Evolutionary conservation across 2,888 invertebrate genomes (phyloP), one percentile per base, ranked within the genome.

Genomic region (Spilosoma lubricipeda): DNA sequence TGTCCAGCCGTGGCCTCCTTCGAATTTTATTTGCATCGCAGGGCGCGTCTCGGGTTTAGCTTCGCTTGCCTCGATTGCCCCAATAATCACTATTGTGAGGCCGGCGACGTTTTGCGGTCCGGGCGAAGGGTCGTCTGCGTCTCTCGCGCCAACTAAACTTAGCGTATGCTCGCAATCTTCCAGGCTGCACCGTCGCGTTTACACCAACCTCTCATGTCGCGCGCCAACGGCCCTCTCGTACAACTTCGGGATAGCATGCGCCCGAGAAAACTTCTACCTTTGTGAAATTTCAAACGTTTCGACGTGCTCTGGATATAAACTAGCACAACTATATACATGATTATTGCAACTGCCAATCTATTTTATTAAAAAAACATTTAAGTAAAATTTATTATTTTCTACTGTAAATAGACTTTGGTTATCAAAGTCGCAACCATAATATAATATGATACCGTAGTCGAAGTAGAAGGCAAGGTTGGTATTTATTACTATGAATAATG

Each of bases 21-120:
- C 86, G 91, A 94, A 92, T 94, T 94, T 91, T 94, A 95, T 95
- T 95, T 95, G 94, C 94, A 94, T 94, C 92, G 90, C 90, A 91
- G 90, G 91, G 88, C 90, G 90, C 90, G 91, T 90, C 90, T 90
- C 87, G 90, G 89, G 88, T 85, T 80, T 77, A 85, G 85, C 85
- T 87, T 85, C 85, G 86, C 87, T 86, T 85, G 87, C 89, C 79
- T 84, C 93, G 90, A 95, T 94, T 94, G 93, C 92, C 92, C 91
- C 93, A 93, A 93, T 94, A 93, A 93, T 93, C 92, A 91, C 91
- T 90, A 93, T 92, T 92, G 92, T 92, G 91, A 87, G 88, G 89
- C 86, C 80, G 79, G 83, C 79, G 82, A 85, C 80, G 85, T 86
- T 82, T 63, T 81, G 82, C 74, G 81, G 85, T 80, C 79, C 77